These are phyloP conservation scores for Nyctibius bracteatus DNA, from an alignment of 2,113 vertebrate species.

Conservation along the genomic window DNA sequence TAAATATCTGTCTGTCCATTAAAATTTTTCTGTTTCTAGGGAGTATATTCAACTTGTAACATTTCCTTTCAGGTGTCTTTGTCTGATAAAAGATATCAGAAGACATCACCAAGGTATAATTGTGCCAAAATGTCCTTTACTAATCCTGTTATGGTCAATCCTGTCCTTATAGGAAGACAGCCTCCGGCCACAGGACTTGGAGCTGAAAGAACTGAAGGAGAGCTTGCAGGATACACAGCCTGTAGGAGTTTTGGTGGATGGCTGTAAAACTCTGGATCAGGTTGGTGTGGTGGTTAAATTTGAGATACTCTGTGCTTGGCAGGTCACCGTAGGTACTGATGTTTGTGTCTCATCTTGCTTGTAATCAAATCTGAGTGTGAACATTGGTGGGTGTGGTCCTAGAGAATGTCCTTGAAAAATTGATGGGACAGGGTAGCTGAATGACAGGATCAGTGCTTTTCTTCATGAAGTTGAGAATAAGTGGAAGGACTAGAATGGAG, in stretches of 20 bases:
- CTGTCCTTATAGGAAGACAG: slow-evolving; percentile 78
- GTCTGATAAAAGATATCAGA: background rate
- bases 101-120: background rate
- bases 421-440: background rate
- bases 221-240: slow-evolving; percentile 95
- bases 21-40: background rate
- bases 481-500: background rate
- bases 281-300: slow-evolving; percentile 46
- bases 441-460: background rate
- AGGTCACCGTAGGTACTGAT: background rate
- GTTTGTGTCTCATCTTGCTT: background rate
- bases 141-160: background rate
- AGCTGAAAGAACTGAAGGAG: slow-evolving; percentile 89
- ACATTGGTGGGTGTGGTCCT: background rate
- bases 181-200: slow-evolving; percentile 79
- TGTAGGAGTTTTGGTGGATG: slow-evolving; percentile 89
- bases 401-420: background rate
- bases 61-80: background rate
- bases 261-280: slow-evolving; percentile 94
- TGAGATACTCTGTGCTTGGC: background rate
- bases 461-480: background rate
- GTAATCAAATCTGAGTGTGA: background rate
- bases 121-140: background rate
- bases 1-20: background rate
- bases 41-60: background rate